Conservation (phyloP, 37 sponge, comb jelly and placozoan genomes). For the Chondrosia reniformis region DNA sequence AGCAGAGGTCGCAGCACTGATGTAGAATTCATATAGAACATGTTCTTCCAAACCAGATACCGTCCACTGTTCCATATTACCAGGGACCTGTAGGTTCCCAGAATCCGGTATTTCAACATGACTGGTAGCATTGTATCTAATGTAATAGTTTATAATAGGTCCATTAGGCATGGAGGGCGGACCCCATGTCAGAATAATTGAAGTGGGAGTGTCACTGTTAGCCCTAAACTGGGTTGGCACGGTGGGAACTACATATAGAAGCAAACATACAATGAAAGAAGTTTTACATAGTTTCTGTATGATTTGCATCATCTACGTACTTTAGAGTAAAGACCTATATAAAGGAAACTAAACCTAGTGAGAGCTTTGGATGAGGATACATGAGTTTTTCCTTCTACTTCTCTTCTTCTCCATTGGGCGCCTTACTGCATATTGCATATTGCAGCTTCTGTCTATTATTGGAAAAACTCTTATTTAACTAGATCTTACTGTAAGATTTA, state of each 20-base stretch:
- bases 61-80: not conserved
- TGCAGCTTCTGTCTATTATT: no score
- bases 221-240: not conserved
- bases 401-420: no score
- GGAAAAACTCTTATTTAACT: no score
- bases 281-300: not conserved
- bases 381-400: no score
- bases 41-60: constrained; percentile 7
- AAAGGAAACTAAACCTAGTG: no score
- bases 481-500: not conserved
- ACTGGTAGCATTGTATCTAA: not conserved
- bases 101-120: not conserved
- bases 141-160: not conserved
- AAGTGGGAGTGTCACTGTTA: not conserved
- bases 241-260: not conserved
- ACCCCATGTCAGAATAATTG: not conserved
- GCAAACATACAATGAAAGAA: not conserved
- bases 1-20: not conserved
- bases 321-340: not conserved
- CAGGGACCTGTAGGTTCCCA: not conserved
- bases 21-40: constrained; percentile 14
- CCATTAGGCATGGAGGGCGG: not conserved
- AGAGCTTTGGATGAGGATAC: no score
- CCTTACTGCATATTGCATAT: no score
- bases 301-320: not conserved